Evolutionary conservation across 1,140 invertebrate genomes (phyloP).

Genomic region (Drosophila yakuba): DNA sequence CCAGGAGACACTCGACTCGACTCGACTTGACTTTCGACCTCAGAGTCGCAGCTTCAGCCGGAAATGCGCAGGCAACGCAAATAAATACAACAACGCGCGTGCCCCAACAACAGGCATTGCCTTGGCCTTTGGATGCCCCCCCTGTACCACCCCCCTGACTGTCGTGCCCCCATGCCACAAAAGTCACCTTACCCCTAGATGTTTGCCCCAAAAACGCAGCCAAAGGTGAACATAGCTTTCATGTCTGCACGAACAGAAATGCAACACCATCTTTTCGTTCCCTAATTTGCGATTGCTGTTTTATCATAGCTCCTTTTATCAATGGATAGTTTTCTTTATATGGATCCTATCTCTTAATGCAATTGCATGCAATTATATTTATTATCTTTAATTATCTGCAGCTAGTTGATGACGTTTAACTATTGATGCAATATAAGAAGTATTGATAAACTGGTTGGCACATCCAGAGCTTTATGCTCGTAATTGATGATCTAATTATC

Average conservation of each 20-base stretch:
- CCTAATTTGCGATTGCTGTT: not conserved
- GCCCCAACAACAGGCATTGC: slow-evolving; percentile 50
- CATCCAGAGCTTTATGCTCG: not conserved
- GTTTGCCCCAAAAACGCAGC: slow-evolving; percentile 50
- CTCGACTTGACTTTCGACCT: slow-evolving; percentile 19
- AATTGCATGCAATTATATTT: too few species aligned
- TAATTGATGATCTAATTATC: slow-evolving; percentile 1
- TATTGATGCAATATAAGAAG: not conserved
- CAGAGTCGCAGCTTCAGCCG: slow-evolving; percentile 47
- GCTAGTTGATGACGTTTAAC: too few species aligned
- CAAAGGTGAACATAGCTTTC: slow-evolving; percentile 46
- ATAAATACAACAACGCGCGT: slow-evolving; percentile 43
- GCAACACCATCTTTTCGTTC: not conserved
- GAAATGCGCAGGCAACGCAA: slow-evolving; percentile 58
- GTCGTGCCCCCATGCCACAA: not conserved
- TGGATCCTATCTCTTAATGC: too few species aligned
- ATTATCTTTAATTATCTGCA: too few species aligned
- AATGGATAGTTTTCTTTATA: not conserved
- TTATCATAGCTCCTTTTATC: not conserved
- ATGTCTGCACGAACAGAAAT: slow-evolving; percentile 5
- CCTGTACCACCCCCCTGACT: not conserved
- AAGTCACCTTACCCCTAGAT: slow-evolving; percentile 8
- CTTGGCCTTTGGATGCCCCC: slow-evolving; percentile 36
- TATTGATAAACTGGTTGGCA: not conserved
- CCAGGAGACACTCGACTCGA: slow-evolving; percentile 12